A percentile compares a stretch with the other conserved stretches of the same genome.
phyloP scores from a whole-genome alignment of 2,888 invertebrate species.

The Dendrolimus houi region DNA sequence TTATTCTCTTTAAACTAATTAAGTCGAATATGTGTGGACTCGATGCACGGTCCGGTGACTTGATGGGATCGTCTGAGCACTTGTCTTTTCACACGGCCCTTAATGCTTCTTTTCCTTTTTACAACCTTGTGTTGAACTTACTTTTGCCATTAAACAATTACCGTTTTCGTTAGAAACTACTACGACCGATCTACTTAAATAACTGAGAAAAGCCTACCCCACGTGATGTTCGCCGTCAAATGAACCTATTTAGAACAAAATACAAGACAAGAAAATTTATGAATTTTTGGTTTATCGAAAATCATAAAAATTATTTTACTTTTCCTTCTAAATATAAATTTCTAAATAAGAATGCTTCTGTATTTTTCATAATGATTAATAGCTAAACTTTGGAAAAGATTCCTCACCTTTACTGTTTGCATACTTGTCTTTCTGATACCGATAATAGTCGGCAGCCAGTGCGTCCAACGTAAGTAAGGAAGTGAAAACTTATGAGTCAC shows the following conservation, averaged over 20 bases:
- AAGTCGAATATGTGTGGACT: slow-evolving; percentile 36
- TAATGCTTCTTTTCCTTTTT: slow-evolving; percentile 33
- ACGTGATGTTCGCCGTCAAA: not conserved
- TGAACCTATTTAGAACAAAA: not conserved
- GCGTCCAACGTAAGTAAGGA: not conserved
- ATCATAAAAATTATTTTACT: too few relatives aligned
- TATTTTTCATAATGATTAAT: too few relatives aligned
- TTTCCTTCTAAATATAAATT: too few relatives aligned
- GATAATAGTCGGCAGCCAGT: too few relatives aligned
- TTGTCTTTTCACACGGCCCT: slow-evolving; percentile 50
- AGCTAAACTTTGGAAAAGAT: too few relatives aligned
- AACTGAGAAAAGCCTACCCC: not conserved
- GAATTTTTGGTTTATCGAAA: too few relatives aligned
- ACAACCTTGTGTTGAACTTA: slow-evolving; percentile 2
- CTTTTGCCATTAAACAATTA: not conserved
- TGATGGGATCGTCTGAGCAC: slow-evolving; percentile 35
- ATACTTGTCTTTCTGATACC: too few relatives aligned
- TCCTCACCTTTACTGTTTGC: too few relatives aligned
- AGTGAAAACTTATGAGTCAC: slow-evolving; percentile 19
- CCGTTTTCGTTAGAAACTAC: not conserved
- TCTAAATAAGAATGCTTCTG: too few relatives aligned
- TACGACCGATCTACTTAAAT: not conserved
- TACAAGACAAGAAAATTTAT: too few relatives aligned
- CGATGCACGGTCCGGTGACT: slow-evolving; percentile 35
- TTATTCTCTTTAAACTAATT: slow-evolving; percentile 26